Base-by-base conservation (phyloP, 2,888 invertebrate species). In the Dicyrtoma fusca region DNA sequence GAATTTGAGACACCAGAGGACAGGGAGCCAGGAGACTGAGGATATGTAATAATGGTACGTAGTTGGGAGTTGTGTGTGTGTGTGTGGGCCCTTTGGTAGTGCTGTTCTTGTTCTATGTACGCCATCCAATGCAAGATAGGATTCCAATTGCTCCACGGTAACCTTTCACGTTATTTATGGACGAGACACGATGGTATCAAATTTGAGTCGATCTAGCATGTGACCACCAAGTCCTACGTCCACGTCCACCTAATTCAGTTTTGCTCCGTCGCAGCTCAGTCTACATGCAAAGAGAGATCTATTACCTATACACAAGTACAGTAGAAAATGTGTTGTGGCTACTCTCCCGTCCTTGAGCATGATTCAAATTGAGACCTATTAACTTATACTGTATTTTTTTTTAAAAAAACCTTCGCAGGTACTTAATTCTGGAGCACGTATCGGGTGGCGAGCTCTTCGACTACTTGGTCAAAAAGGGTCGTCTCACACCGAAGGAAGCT, bases 391-490 rank as follows among this genome's bases (percentile, higher is more conserved):
- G 17, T 63, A 47, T 13, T 62, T 62, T 34, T 44, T 65, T n/a
- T n/a, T n/a, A n/a, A n/a, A n/a, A 34, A 34, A 34, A 34, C 64
- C 25, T 17, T 64, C 59, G 25, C 85, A 96, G 96, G 84, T 98
- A 99, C 87, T 88, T 99, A 84, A 94, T 99, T 79, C 87, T 99
- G 84, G 99, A 99, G 85, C 98, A 99, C 84, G 99, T 99, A 0
- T 97, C 97, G 71, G 98, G 98, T 0, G 99, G 99, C 0, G 99
- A 99, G 84, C 87, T 99, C 62, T 99, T 99, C 85, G 99, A 99
- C 86, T 99, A 99, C 86, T 87, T 99, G 81, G 99, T 99, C 73
- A 97, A 97, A 85, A 99, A 99, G 84, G 98, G 99, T 57, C 88
- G 99, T 66, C 88, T 99, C 62, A 97, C 97, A 74, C 97, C 97